A percentile compares a stretch with the other conserved stretches of the same genome.
Conservation (phyloP, 2,888 invertebrate species). For the Cryptus armator region DNA sequence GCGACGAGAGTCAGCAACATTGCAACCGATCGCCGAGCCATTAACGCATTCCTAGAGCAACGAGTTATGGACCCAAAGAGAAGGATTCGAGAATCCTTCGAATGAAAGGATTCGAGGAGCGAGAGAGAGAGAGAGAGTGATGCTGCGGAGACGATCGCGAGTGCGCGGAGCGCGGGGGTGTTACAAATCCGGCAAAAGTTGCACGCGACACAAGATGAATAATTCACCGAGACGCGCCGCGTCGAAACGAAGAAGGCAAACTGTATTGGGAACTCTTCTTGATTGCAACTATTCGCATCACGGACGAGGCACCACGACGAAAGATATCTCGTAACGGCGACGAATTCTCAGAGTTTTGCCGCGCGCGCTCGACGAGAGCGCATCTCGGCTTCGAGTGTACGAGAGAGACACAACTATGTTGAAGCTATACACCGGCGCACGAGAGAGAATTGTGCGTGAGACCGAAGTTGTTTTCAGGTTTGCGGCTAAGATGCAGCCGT, state of each 20-base stretch:
- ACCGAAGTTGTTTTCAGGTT: conserved; percentile 32
- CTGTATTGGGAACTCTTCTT: conserved; percentile 35
- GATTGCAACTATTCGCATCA: conserved; percentile 52
- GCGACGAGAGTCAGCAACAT: conserved; percentile 22
- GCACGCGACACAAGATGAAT: conserved; percentile 83
- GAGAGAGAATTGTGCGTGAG: conserved; percentile 34
- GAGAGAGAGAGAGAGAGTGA: not conserved
- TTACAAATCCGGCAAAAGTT: conserved; percentile 84
- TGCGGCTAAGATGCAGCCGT: conserved; percentile 39
- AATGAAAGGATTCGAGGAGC: not conserved
- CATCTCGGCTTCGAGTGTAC: not conserved
- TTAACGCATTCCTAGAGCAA: conserved; percentile 71
- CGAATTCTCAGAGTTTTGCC: conserved; percentile 28
- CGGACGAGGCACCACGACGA: not conserved
- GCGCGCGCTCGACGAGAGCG: not conserved
- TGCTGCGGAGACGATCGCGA: not conserved
- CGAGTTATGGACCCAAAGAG: conserved; percentile 64
- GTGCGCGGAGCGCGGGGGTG: conserved; percentile 74
- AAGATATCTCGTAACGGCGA: conserved; percentile 4
- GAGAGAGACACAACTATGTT: not conserved
- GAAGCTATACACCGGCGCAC: too few species aligned
- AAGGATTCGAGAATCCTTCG: conserved; percentile 53
- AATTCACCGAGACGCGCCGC: conserved; percentile 79
- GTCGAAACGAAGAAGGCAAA: conserved; percentile 33
- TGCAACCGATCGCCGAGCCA: conserved; percentile 65